Evolutionary conservation across 2,888 invertebrate genomes (phyloP), one percentile per base, ranked within the genome.

Genomic region (Alitta virens): DNA sequence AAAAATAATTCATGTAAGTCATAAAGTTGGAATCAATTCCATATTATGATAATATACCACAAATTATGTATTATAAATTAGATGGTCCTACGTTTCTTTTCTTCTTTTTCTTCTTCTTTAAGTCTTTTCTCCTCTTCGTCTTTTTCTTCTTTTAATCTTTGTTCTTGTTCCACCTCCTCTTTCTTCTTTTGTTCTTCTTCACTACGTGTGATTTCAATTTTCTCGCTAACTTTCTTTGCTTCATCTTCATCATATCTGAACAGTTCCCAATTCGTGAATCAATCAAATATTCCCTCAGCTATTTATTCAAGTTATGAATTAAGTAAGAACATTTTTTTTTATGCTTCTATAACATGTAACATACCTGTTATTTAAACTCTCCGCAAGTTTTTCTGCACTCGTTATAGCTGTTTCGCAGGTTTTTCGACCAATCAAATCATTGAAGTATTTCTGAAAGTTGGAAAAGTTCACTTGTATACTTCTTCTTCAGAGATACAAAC

Each of bases 311-410:
- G n/a, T n/a, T n/a, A n/a, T n/a, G n/a, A n/a, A n/a, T n/a, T n/a
- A n/a, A n/a, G n/a, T n/a, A n/a, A n/a, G n/a, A n/a, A n/a, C n/a
- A n/a, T n/a, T n/a, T n/a, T n/a, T n/a, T n/a, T n/a, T n/a, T n/a
- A n/a, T n/a, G n/a, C n/a, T n/a, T n/a, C n/a, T n/a, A n/a, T n/a
- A n/a, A n/a, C n/a, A n/a, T n/a, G n/a, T n/a, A 27, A 54, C 63
- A 64, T 74, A 83, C 77, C 83, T 78, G 40, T 77, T 72, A 61
- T 77, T 74, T 5, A 84, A 68, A 68, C 75, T 80, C 21, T 66
- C 67, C 16, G 77, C 73, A 21, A 84, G 70, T n/a, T 68, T 64
- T 66, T 88, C 88, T 51, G 90, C 85, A 60, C 85, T 85, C 71
- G 87, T 86, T 74, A 90, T 84, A 0, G 88, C 88, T 21, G 72